Conservation (phyloP, 92 coral and sea anemone genomes). For the Zoanthus sansibaricus region DNA sequence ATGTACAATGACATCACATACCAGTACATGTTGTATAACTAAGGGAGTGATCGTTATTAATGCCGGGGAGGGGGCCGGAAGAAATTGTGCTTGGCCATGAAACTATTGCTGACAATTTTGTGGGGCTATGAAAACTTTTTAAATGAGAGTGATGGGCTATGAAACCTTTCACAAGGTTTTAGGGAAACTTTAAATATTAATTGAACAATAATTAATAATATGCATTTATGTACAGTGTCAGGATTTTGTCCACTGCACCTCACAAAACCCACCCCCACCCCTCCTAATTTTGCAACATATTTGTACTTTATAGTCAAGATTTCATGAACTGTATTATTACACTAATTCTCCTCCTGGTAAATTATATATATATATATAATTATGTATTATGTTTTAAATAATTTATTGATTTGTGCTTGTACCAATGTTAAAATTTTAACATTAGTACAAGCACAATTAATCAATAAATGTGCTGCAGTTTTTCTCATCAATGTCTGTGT, state of each 20-base stretch:
- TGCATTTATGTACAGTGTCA: background rate
- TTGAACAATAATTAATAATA: background rate
- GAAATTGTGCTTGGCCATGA: constrained; percentile 31
- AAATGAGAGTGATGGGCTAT: background rate
- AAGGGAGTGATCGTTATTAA: constrained; percentile 5
- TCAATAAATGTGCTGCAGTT: constrained; percentile 4
- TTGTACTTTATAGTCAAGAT: constrained; percentile 23
- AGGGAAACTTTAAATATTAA: constrained; percentile 10
- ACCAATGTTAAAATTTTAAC: constrained; percentile 1
- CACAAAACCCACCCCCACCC: constrained; percentile 19
- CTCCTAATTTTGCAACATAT: constrained; percentile 26
- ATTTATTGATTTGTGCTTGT: constrained; percentile 2
- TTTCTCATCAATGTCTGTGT: constrained; percentile 10
- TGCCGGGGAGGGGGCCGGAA: constrained; percentile 18
- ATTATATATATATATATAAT: constrained; percentile 5
- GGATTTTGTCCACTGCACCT: constrained; percentile 21
- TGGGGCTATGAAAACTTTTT: constrained; percentile 14
- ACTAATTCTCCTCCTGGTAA: constrained; percentile 10
- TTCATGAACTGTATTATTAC: constrained; percentile 26
- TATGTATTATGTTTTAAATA: background rate
- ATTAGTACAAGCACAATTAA: constrained; percentile 5
- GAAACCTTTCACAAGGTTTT: constrained; percentile 6
- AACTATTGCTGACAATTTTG: constrained; percentile 21
- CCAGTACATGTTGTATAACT: background rate
- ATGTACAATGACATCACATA: background rate